Percentiles rank a stretch among this genome's conserved stretches.
Conservation (phyloP, 2,888 invertebrate genomes). For the Tenthredo scrophulariae region DNA sequence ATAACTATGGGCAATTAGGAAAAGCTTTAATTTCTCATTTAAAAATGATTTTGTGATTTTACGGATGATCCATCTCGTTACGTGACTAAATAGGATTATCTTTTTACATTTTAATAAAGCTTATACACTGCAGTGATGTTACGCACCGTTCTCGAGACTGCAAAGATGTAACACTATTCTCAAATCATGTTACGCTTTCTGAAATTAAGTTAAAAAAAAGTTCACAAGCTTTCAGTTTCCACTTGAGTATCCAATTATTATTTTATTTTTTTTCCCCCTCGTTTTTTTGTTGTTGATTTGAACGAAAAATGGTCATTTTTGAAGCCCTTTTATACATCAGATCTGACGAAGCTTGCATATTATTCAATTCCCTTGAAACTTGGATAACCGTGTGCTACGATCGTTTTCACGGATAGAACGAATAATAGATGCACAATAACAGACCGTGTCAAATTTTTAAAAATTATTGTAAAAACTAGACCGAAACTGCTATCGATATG, state of each 20-base stretch:
- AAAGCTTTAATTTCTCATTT: too few species aligned
- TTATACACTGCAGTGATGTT: too few species aligned
- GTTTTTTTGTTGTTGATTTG: neutral
- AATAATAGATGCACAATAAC: neutral
- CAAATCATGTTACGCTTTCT: neutral
- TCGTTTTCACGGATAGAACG: neutral
- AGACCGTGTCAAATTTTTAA: neutral
- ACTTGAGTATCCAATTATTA: neutral
- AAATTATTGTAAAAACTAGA: constrained; percentile 8
- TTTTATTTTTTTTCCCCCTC: neutral
- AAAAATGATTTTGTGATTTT: too few species aligned
- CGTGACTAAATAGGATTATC: too few species aligned
- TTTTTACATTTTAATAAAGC: too few species aligned
- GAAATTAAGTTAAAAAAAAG: neutral
- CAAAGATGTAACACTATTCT: neutral
- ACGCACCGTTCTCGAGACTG: too few species aligned
- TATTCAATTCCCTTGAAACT: neutral
- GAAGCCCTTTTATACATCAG: neutral
- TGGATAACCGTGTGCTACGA: neutral
- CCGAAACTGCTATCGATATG: neutral
- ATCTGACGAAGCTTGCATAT: neutral
- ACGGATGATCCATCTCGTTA: too few species aligned
- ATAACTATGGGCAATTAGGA: too few species aligned
- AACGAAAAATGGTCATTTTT: neutral
- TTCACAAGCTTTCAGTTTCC: neutral